phyloP scores from a whole-genome alignment of 1,140 invertebrate genomes.

The Marisa cornuarietis region DNA sequence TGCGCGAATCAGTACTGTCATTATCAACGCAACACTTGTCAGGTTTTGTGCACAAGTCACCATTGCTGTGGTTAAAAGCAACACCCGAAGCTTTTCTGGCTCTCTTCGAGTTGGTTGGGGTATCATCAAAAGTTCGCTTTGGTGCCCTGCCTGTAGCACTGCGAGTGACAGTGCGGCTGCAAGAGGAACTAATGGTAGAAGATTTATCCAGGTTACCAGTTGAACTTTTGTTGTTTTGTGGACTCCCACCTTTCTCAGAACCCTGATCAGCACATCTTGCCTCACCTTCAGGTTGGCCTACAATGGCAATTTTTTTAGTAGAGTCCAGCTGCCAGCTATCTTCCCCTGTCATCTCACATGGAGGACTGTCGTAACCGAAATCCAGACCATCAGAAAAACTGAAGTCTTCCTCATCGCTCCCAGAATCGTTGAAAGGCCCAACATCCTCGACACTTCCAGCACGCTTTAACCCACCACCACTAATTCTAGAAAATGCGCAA shows the following conservation, averaged over 20 bases:
- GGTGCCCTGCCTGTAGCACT: slow-evolving; percentile 10
- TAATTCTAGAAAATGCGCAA: slow-evolving; percentile 23
- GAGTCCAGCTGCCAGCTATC: slow-evolving; percentile 7
- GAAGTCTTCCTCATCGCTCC: slow-evolving; percentile 18
- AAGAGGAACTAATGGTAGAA: background rate
- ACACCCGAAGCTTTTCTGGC: background rate
- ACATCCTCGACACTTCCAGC: background rate
- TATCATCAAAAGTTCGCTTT: slow-evolving; percentile 11
- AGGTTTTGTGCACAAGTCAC: too few relatives aligned
- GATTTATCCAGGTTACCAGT: background rate
- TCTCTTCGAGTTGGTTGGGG: background rate
- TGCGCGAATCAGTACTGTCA: background rate
- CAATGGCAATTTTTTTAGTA: background rate
- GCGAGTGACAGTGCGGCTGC: slow-evolving; percentile 13
- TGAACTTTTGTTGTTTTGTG: slow-evolving; percentile 5
- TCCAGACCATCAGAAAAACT: slow-evolving; percentile 18
- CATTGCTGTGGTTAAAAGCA: background rate
- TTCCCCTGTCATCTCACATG: slow-evolving; percentile 16
- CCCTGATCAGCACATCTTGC: background rate
- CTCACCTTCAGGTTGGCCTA: slow-evolving; percentile 15
- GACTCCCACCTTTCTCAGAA: slow-evolving; percentile 1
- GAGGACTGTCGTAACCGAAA: slow-evolving; percentile 21
- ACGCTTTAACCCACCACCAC: background rate
- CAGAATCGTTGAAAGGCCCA: slow-evolving; percentile 3
- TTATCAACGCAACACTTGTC: too few relatives aligned